Percentiles rank a stretch among this genome's conserved stretches.
phyloP scores from a whole-genome alignment of 2,888 invertebrate species.

The Drosophila dives region DNA sequence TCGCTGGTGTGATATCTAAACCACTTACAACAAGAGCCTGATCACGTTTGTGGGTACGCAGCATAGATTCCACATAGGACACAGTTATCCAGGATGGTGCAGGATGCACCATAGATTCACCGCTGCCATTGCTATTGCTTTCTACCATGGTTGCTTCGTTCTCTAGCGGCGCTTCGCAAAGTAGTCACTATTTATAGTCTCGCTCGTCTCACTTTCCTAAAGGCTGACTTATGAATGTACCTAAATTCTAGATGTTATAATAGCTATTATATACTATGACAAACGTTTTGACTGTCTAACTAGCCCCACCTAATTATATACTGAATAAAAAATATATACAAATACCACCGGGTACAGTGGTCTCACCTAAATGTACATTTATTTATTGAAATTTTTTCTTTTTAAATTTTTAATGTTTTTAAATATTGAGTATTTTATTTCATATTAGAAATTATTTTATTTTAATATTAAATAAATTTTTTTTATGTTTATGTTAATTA shows the following conservation, averaged over 20 bases:
- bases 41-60: slow-evolving; percentile 67
- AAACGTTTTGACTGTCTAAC: slow-evolving; percentile 10
- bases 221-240: background rate
- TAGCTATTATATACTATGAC: slow-evolving; percentile 23
- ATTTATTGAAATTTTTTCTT: background rate
- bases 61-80: slow-evolving; percentile 68
- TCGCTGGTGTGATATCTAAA: slow-evolving; percentile 65
- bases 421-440: background rate
- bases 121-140: slow-evolving; percentile 13
- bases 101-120: slow-evolving; percentile 32
- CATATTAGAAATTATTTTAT: background rate
- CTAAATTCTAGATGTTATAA: slow-evolving; percentile 15
- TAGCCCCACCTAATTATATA: background rate
- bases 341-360: background rate
- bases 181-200: slow-evolving; percentile 49
- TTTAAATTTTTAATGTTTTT: background rate
- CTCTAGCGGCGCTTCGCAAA: slow-evolving; percentile 15
- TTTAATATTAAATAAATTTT: background rate
- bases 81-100: slow-evolving; percentile 73
- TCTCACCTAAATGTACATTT: background rate
- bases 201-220: background rate
- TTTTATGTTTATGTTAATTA: background rate
- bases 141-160: slow-evolving; percentile 55
- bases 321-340: background rate
- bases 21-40: slow-evolving; percentile 50